Percentiles rank a stretch among this genome's conserved stretches.
phyloP scores from a whole-genome alignment of 1,140 invertebrate species.

The Halesus radiatus region DNA sequence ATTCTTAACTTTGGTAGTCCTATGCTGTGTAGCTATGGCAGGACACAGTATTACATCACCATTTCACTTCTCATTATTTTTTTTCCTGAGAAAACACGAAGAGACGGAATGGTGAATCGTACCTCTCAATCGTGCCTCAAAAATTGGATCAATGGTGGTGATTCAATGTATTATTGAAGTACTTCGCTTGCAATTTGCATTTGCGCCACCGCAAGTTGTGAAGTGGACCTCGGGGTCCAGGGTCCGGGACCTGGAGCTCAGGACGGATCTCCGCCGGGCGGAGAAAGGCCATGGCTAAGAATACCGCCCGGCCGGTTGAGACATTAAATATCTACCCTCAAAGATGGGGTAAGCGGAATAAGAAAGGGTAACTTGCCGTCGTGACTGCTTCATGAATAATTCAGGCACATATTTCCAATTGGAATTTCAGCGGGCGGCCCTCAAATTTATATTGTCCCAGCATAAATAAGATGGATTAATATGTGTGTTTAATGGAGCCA shows the following conservation, averaged over 20 bases:
- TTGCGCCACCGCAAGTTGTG: not conserved
- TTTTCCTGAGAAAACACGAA: too few species aligned
- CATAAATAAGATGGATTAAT: slow-evolving; percentile 36
- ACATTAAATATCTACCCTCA: slow-evolving; percentile 37
- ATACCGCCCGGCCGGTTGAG: not conserved
- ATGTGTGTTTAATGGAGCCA: slow-evolving; percentile 36
- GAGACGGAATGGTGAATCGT: too few species aligned
- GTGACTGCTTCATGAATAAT: slow-evolving; percentile 46
- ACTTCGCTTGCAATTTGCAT: slow-evolving; percentile 30
- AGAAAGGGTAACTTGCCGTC: slow-evolving; percentile 11
- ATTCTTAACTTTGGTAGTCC: too few species aligned
- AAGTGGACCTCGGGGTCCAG: not conserved
- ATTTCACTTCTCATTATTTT: too few species aligned
- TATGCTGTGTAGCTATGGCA: too few species aligned
- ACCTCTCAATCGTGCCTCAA: too few species aligned
- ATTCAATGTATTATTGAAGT: not conserved
- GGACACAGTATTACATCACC: too few species aligned
- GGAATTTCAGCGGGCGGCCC: slow-evolving; percentile 41
- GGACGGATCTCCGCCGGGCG: too few species aligned
- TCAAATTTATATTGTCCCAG: slow-evolving; percentile 31
- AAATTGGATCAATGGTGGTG: too few species aligned
- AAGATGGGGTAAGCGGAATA: not conserved
- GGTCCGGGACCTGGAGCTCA: too few species aligned
- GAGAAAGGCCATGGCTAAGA: slow-evolving; percentile 5
- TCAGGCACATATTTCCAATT: slow-evolving; percentile 54